Evolutionary conservation across 2,113 vertebrate genomes (phyloP).

Genomic region (Nothobranchius kuhntae): DNA sequence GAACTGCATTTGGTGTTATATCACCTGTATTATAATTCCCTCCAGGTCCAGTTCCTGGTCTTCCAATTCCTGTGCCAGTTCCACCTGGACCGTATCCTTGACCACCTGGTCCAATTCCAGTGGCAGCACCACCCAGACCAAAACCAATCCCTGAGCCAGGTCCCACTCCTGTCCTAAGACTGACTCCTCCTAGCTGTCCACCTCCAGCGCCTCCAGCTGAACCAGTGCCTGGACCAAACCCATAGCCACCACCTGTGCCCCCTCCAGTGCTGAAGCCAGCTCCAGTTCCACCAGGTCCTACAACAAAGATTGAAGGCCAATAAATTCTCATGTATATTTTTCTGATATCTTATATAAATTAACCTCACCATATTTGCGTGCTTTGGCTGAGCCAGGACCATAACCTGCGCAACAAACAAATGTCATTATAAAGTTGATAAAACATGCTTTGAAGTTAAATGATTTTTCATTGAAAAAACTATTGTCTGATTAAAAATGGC

Average conservation of each 20-base stretch:
- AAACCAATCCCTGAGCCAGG: constrained; percentile 43
- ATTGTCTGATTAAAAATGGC: too few species aligned
- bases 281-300: constrained; percentile 24
- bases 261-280: constrained; percentile 12
- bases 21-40: constrained; percentile 36
- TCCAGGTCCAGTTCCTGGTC: constrained; percentile 51
- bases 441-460: neutral
- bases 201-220: constrained; percentile 40
- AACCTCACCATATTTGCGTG: constrained; percentile 63
- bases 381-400: constrained; percentile 58
- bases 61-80: constrained; percentile 39
- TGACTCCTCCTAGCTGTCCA: constrained; percentile 28
- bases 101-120: constrained; percentile 14
- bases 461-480: too few species aligned
- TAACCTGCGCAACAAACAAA: constrained; percentile 42
- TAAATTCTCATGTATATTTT: neutral
- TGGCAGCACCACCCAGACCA: constrained; percentile 45
- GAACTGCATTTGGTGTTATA: neutral
- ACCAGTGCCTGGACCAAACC: constrained; percentile 43
- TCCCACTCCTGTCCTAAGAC: constrained; percentile 25
- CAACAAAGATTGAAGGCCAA: constrained; percentile 16
- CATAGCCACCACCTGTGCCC: constrained; percentile 13
- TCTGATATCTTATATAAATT: neutral
- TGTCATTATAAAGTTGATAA: neutral
- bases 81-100: constrained; percentile 39